These are phyloP conservation scores for Pterobdella sp. DNA, from an alignment of 2,888 invertebrate genomes.

Conservation along the genomic window DNA sequence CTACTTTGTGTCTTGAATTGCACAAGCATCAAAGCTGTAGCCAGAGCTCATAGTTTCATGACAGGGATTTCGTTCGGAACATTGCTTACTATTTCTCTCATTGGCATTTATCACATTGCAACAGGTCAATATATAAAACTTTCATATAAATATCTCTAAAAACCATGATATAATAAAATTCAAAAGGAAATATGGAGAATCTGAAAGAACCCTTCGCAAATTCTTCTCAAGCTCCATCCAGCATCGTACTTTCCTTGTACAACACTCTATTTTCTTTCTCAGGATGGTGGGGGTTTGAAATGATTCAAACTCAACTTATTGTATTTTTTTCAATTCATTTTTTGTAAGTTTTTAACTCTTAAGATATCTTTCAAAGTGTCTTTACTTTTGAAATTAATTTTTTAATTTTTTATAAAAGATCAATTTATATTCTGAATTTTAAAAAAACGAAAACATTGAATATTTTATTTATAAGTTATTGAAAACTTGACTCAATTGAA, in stretches of 20 bases:
- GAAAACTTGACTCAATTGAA: too few species aligned
- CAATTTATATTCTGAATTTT: too few species aligned
- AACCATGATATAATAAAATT: neutral
- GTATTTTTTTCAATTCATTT: too few species aligned
- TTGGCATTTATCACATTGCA: slow-evolving; percentile 74
- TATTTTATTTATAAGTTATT: too few species aligned
- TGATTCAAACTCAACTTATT: too few species aligned
- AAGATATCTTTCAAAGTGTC: too few species aligned
- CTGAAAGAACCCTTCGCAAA: slow-evolving; percentile 43
- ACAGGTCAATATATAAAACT: slow-evolving; percentile 59
- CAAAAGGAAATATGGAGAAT: slow-evolving; percentile 10
- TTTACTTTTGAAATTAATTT: too few species aligned
- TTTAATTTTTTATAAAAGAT: too few species aligned
- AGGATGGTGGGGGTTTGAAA: slow-evolving; percentile 57
- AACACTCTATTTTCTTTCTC: slow-evolving; percentile 48
- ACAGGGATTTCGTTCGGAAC: slow-evolving; percentile 43
- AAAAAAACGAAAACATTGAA: too few species aligned
- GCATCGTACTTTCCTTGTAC: slow-evolving; percentile 56
- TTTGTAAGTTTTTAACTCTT: too few species aligned
- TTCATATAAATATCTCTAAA: neutral
- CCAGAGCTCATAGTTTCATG: slow-evolving; percentile 43
- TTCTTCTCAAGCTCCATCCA: slow-evolving; percentile 53
- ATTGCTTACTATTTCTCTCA: slow-evolving; percentile 67
- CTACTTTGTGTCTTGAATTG: slow-evolving; percentile 42
- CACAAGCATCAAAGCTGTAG: slow-evolving; percentile 43